These are phyloP conservation scores for Orgyia antiqua DNA, from an alignment of 2,888 invertebrate genomes.

Conservation along the genomic window DNA sequence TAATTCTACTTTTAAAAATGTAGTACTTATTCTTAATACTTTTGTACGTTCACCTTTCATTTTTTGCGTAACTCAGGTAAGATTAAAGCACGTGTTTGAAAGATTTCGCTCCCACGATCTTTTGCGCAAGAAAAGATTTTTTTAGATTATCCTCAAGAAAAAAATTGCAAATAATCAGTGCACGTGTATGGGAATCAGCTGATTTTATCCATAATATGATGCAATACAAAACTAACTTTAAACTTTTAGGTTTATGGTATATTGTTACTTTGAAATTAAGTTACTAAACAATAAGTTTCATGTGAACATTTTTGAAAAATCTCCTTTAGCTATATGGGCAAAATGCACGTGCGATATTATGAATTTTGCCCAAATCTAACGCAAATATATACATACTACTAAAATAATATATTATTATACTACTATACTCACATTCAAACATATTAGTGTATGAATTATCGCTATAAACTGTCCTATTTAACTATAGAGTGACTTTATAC, in stretches of 20 bases:
- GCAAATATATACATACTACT: too few species aligned
- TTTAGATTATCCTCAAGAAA: slow-evolving; percentile 37
- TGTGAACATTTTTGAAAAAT: too few species aligned
- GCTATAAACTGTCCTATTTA: too few species aligned
- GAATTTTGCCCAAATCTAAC: too few species aligned
- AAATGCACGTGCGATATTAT: slow-evolving; percentile 20
- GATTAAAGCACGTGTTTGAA: slow-evolving; percentile 43
- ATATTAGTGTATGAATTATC: too few species aligned
- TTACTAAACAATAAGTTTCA: too few species aligned
- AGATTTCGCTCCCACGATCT: slow-evolving; percentile 53
- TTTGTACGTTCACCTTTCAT: slow-evolving; percentile 18
- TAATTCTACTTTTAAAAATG: slow-evolving; percentile 13
- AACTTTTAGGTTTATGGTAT: accelerated
- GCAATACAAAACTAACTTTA: slow-evolving; percentile 5
- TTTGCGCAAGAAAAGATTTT: slow-evolving; percentile 49
- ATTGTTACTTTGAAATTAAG: too few species aligned
- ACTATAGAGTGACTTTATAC: too few species aligned
- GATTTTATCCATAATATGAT: slow-evolving; percentile 28
- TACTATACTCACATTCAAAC: too few species aligned
- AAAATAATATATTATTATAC: too few species aligned
- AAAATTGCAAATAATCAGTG: slow-evolving; percentile 51
- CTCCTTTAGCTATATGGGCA: too few species aligned
- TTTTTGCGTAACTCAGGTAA: slow-evolving; percentile 49
- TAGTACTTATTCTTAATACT: slow-evolving; percentile 13
- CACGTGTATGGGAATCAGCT: slow-evolving; percentile 69